phyloP scores from a whole-genome alignment of 2,797 vertebrate species.

The Scleropages formosus region DNA sequence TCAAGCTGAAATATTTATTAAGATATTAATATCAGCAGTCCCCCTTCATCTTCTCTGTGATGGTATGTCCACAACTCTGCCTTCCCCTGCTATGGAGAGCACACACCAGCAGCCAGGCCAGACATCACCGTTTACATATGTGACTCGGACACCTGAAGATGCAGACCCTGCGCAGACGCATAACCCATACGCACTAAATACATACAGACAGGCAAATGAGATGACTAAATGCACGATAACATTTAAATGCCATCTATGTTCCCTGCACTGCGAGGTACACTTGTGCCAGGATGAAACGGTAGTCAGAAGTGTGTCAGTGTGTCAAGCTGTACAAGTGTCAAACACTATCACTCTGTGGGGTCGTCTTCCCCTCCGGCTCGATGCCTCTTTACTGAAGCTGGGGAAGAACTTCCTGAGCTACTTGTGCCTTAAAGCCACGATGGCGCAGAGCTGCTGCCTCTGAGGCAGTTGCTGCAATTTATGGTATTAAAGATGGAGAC shows the following conservation, averaged over 20 bases:
- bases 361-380: not conserved
- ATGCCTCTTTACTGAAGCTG: constrained; percentile 16
- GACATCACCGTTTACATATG: constrained; percentile 18
- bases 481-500: constrained; percentile 39
- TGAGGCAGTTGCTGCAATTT: constrained; percentile 19
- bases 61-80: constrained; percentile 35
- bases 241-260: not conserved
- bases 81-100: constrained; percentile 20
- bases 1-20: constrained; percentile 73
- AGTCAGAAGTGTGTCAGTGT: constrained; percentile 37
- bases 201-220: not conserved
- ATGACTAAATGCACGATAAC: not conserved
- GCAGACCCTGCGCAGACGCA: not conserved
- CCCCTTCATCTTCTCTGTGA: constrained; percentile 54
- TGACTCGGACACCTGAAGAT: not conserved
- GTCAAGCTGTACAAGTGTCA: constrained; percentile 34
- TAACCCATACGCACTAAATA: too few relatives aligned
- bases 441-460: not conserved
- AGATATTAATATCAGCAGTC: constrained; percentile 62
- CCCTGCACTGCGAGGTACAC: constrained; percentile 21
- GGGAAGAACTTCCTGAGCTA: constrained; percentile 1
- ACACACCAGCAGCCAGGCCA: not conserved
- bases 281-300: constrained; percentile 27
- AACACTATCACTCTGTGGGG: constrained; percentile 17
- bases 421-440: constrained; percentile 23